Evolutionary conservation across 2,113 vertebrate species (phyloP).

Genomic region (Sus scrofa): DNA sequence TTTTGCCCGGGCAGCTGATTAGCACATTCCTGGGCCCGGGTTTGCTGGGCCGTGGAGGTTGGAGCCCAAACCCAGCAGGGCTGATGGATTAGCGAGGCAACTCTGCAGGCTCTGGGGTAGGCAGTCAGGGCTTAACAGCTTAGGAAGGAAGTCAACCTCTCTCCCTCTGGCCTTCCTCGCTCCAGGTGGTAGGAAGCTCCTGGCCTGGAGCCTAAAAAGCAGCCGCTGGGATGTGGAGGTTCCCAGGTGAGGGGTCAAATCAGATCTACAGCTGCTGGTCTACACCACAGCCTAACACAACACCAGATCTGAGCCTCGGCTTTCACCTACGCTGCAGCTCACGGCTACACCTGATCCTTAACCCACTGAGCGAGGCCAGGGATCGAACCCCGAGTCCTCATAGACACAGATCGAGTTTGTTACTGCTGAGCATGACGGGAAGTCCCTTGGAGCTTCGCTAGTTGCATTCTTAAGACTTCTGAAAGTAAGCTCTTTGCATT

Average conservation of each 20-base stretch:
- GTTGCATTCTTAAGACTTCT: neutral
- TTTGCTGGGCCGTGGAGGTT: neutral
- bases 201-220: neutral
- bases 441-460: neutral
- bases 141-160: neutral
- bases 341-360: too few relatives aligned
- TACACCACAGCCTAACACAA: too few relatives aligned
- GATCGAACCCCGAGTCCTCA: too few relatives aligned
- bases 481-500: neutral
- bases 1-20: conserved; percentile 34
- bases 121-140: neutral
- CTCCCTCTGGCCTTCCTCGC: neutral
- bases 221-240: neutral
- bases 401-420: too few relatives aligned
- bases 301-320: too few relatives aligned
- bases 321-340: too few relatives aligned
- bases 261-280: too few relatives aligned
- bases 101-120: neutral
- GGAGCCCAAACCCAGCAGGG: neutral
- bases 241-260: too few relatives aligned
- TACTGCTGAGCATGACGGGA: too few relatives aligned
- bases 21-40: neutral
- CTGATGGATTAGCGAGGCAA: neutral
- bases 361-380: too few relatives aligned
- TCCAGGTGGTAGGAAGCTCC: neutral